These are phyloP conservation scores for Zhuqinia jingwanae DNA, from an alignment of 2,888 invertebrate species.

Conservation along the genomic window DNA sequence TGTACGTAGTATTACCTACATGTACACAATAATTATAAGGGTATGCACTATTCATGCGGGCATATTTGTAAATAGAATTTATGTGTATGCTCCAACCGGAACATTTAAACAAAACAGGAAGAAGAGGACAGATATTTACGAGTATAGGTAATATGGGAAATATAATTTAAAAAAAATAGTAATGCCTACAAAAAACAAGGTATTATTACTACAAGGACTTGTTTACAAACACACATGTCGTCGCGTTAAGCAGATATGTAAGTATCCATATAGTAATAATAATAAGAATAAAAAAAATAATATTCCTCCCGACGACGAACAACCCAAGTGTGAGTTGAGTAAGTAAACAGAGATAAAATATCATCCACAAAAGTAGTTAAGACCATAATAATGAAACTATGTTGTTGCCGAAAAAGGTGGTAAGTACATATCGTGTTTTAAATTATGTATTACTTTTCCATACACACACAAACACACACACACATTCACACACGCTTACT, in stretches of 20 bases:
- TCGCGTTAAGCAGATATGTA: too few relatives aligned
- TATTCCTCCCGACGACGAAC: too few relatives aligned
- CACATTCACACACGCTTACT: slow-evolving; percentile 27
- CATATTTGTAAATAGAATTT: too few relatives aligned
- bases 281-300: too few relatives aligned
- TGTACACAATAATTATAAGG: too few relatives aligned
- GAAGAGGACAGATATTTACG: not conserved
- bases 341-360: not conserved
- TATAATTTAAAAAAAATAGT: not conserved
- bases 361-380: too few relatives aligned
- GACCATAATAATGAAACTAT: not conserved
- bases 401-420: slow-evolving; percentile 8
- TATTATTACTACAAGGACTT: not conserved
- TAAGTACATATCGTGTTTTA: not conserved
- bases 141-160: slow-evolving; percentile 11
- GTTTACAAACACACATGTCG: slow-evolving; percentile 29
- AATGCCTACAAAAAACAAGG: not conserved
- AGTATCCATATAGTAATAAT: too few relatives aligned
- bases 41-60: not conserved
- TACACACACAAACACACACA: not conserved
- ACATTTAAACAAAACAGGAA: too few relatives aligned
- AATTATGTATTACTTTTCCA: slow-evolving; percentile 24
- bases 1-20: not conserved
- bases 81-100: too few relatives aligned
- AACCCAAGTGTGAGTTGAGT: not conserved